These are phyloP conservation scores for Apogon hyalosoma DNA, from an alignment of 2,797 vertebrate genomes.

Conservation along the genomic window DNA sequence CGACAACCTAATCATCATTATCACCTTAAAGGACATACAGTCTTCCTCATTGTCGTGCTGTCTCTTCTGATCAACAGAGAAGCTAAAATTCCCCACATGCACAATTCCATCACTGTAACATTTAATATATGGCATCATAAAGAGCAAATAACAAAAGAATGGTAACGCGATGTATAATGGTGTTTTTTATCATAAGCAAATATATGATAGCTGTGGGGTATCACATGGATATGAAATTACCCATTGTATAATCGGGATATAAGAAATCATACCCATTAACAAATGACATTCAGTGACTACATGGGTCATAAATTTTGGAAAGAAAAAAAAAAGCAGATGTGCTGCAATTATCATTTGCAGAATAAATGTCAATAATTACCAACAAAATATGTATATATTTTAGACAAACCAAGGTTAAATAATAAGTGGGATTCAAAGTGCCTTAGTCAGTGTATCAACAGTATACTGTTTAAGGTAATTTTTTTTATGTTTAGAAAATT, in stretches of 20 bases:
- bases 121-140: constrained; percentile 19
- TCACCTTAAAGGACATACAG: constrained; percentile 66
- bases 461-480: not conserved
- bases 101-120: constrained; percentile 41
- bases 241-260: constrained; percentile 1
- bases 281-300: not conserved
- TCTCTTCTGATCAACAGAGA: constrained; percentile 74
- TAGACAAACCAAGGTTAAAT: not conserved
- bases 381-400: not conserved
- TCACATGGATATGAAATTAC: constrained; percentile 14
- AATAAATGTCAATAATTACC: not conserved
- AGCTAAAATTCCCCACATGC: constrained; percentile 29
- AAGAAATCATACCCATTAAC: not conserved
- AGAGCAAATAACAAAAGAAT: constrained; percentile 21
- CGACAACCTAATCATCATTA: constrained; percentile 88
- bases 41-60: constrained; percentile 73
- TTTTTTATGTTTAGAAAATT: not conserved
- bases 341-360: not conserved
- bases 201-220: constrained; percentile 2
- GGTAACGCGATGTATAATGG: not conserved
- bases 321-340: not conserved
- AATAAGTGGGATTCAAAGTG: too few species aligned
- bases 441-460: not conserved
- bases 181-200: constrained; percentile 13
- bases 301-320: not conserved